These are phyloP conservation scores for Macropis europaea DNA, from an alignment of 2,888 invertebrate species.

Conservation along the genomic window DNA sequence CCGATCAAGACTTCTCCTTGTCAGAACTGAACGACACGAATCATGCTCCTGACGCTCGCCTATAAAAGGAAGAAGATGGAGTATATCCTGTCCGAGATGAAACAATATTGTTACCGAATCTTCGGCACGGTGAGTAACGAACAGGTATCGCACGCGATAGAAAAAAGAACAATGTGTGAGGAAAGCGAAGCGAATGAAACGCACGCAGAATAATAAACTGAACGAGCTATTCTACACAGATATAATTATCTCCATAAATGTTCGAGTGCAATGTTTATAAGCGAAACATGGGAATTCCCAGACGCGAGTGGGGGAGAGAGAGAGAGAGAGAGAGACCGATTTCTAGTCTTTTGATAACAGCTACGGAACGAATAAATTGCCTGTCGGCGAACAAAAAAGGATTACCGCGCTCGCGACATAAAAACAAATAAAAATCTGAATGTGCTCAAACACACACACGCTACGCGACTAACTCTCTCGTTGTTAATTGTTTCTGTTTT, in stretches of 20 bases:
- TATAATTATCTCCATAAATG: slow-evolving; percentile 2
- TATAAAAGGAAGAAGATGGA: no score
- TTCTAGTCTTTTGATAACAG: slow-evolving; percentile 67
- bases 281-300: slow-evolving; percentile 9
- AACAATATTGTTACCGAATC: no score
- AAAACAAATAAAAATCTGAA: slow-evolving; percentile 66
- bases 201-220: neutral
- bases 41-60: no score
- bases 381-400: no score
- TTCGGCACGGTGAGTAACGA: neutral
- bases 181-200: neutral
- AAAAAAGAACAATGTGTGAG: neutral
- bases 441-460: slow-evolving; percentile 53
- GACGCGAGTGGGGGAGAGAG: slow-evolving; percentile 22
- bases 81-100: no score
- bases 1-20: no score
- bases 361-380: slow-evolving; percentile 53
- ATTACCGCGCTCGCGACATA: slow-evolving; percentile 57
- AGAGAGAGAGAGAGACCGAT: no score
- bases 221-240: neutral
- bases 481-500: neutral
- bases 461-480: no score
- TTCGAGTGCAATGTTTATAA: slow-evolving; percentile 19
- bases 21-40: no score
- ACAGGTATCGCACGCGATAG: neutral